Evolutionary conservation across 2,113 vertebrate genomes (phyloP).

Genomic region (Triplophysa rosa): DNA sequence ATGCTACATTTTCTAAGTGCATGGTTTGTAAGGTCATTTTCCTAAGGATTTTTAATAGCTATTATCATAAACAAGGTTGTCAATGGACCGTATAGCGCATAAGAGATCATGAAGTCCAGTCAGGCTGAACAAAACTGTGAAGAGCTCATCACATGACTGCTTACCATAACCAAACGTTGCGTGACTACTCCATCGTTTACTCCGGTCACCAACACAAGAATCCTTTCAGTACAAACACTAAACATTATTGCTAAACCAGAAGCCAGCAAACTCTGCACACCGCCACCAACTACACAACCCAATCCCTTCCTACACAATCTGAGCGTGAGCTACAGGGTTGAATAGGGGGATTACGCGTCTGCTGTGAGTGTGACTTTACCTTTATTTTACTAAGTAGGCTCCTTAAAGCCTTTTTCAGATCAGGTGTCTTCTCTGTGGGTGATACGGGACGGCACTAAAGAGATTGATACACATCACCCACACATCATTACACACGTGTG

Average conservation of each 20-base stretch:
- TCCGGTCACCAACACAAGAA: not conserved
- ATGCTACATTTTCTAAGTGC: too few relatives aligned
- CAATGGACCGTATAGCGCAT: too few relatives aligned
- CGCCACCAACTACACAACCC: slow-evolving; percentile 17
- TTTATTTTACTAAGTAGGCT: slow-evolving; percentile 83
- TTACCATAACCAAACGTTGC: not conserved
- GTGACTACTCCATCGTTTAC: not conserved
- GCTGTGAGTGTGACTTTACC: slow-evolving; percentile 65
- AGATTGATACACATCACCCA: slow-evolving; percentile 75
- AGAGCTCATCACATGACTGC: too few relatives aligned
- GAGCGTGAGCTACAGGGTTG: too few relatives aligned
- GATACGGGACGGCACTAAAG: slow-evolving; percentile 78
- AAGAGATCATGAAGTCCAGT: too few relatives aligned
- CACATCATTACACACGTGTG: slow-evolving; percentile 30
- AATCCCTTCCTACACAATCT: too few relatives aligned
- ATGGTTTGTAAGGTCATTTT: too few relatives aligned
- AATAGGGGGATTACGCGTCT: not conserved
- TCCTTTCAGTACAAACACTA: not conserved
- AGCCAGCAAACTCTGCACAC: not conserved
- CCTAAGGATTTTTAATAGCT: too few relatives aligned
- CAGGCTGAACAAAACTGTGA: too few relatives aligned
- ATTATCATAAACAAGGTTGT: too few relatives aligned
- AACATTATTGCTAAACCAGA: not conserved
- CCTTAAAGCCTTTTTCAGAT: slow-evolving; percentile 83
- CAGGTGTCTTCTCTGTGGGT: slow-evolving; percentile 79